Percentiles rank a stretch among this genome's conserved stretches.
Evolutionary conservation across 2,113 vertebrate genomes (phyloP).

Genomic region (Lichenostomus cassidix): DNA sequence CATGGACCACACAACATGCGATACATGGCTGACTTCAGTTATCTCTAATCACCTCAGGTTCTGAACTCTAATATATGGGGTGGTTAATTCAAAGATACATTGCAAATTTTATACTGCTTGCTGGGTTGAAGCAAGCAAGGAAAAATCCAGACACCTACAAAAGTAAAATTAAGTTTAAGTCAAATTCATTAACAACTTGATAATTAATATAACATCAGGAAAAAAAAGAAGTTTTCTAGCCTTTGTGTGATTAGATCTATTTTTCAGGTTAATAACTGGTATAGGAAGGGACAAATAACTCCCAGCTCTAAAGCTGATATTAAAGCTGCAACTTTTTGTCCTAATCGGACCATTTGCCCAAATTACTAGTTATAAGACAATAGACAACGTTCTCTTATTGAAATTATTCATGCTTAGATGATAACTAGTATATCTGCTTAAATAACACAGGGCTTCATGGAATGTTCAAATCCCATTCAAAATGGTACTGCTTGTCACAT

Average conservation of each 20-base stretch:
- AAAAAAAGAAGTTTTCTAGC: background rate
- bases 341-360: background rate
- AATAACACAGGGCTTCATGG: background rate
- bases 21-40: background rate
- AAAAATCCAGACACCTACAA: background rate
- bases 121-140: background rate
- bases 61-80: background rate
- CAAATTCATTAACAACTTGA: background rate
- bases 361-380: background rate
- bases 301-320: background rate
- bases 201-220: background rate
- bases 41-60: background rate
- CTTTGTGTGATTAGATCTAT: background rate
- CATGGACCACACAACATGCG: background rate
- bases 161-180: background rate
- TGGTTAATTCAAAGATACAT: background rate
- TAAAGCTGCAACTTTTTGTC: background rate
- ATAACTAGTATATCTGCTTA: background rate
- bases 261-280: background rate
- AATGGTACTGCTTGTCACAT: background rate
- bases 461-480: slow-evolving; percentile 44
- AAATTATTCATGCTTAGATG: slow-evolving; percentile 5
- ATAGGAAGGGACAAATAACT: background rate
- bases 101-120: background rate
- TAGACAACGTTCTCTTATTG: background rate